phyloP scores from a whole-genome alignment of 2,113 vertebrate genomes.

The Lagopus leucura region DNA sequence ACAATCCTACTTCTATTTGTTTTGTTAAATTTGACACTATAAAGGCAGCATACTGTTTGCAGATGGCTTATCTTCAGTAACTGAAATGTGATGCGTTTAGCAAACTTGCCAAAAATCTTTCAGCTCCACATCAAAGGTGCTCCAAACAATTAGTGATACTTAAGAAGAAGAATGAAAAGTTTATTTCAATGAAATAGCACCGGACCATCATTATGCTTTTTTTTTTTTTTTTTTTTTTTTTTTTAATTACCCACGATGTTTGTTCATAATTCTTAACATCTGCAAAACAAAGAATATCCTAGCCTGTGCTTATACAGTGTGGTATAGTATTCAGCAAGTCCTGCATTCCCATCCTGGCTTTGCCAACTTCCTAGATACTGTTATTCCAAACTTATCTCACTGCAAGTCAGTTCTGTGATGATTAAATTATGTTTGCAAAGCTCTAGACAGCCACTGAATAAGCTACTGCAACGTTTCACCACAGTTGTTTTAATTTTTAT shows the following conservation, averaged over 20 bases:
- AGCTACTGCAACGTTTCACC: not conserved
- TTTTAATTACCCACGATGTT: not conserved
- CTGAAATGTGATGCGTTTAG: not conserved
- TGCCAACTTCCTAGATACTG: fast-evolving
- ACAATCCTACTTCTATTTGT: not conserved
- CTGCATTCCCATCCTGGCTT: not conserved
- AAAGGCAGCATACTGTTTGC: not conserved
- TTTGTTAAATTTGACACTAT: not conserved
- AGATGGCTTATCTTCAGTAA: not conserved
- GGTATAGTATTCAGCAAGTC: not conserved
- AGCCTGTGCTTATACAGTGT: not conserved
- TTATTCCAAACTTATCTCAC: not conserved
- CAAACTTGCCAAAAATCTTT: not conserved
- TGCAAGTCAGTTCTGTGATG: not conserved
- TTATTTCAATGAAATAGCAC: not conserved
- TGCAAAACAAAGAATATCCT: not conserved
- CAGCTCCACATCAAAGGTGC: not conserved
- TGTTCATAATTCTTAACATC: not conserved
- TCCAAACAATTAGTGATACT: not conserved
- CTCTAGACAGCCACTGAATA: not conserved
- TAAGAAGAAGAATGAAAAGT: not conserved
- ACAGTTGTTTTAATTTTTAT: not conserved
- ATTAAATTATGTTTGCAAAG: not conserved
- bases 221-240: too few species aligned
- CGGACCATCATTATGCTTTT: fast-evolving